Base-by-base conservation (phyloP, 2,113 vertebrate genomes). In the Ammodytes marinus region DNA sequence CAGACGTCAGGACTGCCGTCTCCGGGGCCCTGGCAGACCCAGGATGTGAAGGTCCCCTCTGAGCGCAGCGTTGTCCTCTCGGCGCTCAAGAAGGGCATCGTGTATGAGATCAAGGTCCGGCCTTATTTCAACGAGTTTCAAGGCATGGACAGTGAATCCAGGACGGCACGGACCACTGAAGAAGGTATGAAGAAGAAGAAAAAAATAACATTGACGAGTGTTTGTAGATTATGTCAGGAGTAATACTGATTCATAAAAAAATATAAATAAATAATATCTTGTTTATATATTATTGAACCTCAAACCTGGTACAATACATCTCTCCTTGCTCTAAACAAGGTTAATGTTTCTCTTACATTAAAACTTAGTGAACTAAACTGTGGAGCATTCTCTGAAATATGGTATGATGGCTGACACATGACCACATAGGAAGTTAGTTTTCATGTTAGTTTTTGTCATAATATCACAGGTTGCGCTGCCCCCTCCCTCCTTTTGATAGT, bases 81-180 rank as follows among this genome's bases (percentile, higher is more conserved):
- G 47, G 93, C 91, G 61, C 94, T 99, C 55, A 99, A 97, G 91
- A 99, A 99, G 86, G 98, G 98, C 0, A 96, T 98, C 58, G 95
- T 96, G 59, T 99, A 99, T 0, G 98, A 99, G 91, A 96, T 99
- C 79, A 99, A 99, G 93, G 97, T 98, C 12, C 96, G 98, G 1
- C 98, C 98, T 1, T 99, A 98, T 81, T 99, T 99, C 94, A 99
- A 99, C 69, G 98, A 99, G 69, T 99, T 99, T 92, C 98, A 99
- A 82, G 98, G 98, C 77, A 98, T 99, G 96, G 98, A 99, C 92
- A 99, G 98, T 58, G 98, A 99, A 83, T 96, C 97, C 45, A 97
- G 97, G 92, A 96, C 96, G 0, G 96, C 96, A 1, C 96, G 97
- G 63, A 99, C 98, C 27, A 96, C 96, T 0, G 98, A 99, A 70